Evolutionary conservation across 2,113 vertebrate genomes (phyloP).

Genomic region (Oophaga pumilio): DNA sequence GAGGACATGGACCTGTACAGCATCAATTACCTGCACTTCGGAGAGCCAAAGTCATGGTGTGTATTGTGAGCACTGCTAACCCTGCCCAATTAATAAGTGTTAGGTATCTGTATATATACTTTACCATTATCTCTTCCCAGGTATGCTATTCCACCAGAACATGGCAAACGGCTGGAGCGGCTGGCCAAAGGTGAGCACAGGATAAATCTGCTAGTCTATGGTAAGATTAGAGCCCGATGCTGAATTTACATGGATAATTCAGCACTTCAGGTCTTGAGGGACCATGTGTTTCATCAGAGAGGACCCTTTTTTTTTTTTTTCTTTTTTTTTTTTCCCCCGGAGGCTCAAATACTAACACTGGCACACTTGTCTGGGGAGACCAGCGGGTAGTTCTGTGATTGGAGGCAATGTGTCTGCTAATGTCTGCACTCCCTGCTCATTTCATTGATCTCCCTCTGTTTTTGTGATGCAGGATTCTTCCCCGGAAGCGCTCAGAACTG

Average conservation of each 20-base stretch:
- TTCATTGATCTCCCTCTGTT: background rate
- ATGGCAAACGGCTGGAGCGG: slow-evolving; percentile 90
- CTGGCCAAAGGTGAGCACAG: slow-evolving; percentile 87
- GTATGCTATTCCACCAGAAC: slow-evolving; percentile 94
- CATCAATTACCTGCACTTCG: slow-evolving; percentile 96
- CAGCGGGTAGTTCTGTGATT: no score
- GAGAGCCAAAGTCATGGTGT: slow-evolving; percentile 96
- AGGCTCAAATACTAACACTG: no score
- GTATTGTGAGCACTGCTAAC: background rate
- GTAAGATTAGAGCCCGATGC: no score
- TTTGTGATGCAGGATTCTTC: slow-evolving; percentile 86
- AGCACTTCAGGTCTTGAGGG: no score
- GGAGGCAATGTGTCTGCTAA: no score
- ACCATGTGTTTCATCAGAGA: no score
- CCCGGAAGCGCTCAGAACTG: slow-evolving; percentile 96
- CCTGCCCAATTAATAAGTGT: no score
- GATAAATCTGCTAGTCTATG: background rate
- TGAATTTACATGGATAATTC: no score
- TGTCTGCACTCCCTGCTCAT: background rate
- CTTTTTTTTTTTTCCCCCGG: no score
- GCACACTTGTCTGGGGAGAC: no score
- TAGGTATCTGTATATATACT: background rate
- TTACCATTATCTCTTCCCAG: slow-evolving; percentile 67
- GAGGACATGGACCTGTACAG: slow-evolving; percentile 99
- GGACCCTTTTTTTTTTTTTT: no score